These are phyloP conservation scores for Atractosteus spatula DNA, from an alignment of 2,113 vertebrate genomes.

Conservation along the genomic window DNA sequence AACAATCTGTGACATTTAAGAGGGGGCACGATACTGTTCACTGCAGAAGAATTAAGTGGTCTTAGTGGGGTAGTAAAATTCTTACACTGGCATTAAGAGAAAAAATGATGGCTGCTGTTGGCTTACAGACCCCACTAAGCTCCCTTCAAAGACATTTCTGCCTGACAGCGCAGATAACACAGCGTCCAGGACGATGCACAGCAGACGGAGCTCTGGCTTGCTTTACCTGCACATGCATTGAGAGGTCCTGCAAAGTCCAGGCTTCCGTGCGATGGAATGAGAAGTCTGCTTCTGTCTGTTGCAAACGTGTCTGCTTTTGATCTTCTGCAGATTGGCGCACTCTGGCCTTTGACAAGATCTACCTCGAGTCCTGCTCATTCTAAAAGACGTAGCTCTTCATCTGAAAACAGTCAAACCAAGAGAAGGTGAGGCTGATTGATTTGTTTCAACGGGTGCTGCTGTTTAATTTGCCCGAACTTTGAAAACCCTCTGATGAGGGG, in stretches of 20 bases:
- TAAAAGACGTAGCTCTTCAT: too few species aligned
- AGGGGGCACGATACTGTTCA: constrained; percentile 24
- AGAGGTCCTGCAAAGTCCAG: not conserved
- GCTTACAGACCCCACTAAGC: constrained; percentile 41
- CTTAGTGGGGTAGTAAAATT: not conserved
- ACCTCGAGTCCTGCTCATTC: too few species aligned
- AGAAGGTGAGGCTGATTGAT: too few species aligned
- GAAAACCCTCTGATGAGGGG: too few species aligned
- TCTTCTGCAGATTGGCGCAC: too few species aligned
- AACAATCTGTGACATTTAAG: constrained; percentile 32
- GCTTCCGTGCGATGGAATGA: not conserved
- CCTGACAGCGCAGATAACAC: not conserved
- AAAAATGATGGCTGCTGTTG: constrained; percentile 43
- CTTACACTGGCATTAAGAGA: not conserved
- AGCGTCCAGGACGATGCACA: not conserved
- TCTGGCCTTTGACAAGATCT: too few species aligned
- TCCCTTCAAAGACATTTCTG: constrained; percentile 27
- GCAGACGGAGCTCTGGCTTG: not conserved
- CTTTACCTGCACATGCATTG: not conserved
- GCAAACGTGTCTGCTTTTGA: too few species aligned
- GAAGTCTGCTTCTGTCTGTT: not conserved
- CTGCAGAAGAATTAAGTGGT: not conserved
- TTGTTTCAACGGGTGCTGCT: too few species aligned
- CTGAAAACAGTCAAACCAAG: too few species aligned
- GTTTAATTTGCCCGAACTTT: too few species aligned